Evolutionary conservation across 2,797 vertebrate genomes (phyloP), one percentile per base, ranked within the genome.

Genomic region (Megalops cyprinoides): DNA sequence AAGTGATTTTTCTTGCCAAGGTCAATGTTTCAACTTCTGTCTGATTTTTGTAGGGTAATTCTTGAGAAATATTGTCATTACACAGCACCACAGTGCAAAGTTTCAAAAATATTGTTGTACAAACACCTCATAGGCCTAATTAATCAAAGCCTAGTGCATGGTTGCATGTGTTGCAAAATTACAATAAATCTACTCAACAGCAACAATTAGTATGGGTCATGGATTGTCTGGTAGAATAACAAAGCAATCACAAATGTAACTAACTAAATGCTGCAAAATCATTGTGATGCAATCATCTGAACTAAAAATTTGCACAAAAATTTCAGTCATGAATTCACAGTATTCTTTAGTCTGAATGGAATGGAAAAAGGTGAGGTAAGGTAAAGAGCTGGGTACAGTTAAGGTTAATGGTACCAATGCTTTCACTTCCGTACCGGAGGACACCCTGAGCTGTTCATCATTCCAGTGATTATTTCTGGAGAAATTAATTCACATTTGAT

Each of bases 401-500:
- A 20, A 62, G 28, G 9, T 28, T 79, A 85, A 81, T 81, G 76
- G 62, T 71, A 53, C 79, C 20, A 39, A 34, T 74, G 6, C 79
- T 69, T 58, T 74, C 81, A 44, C 48, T 25, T 44, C 46, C 71
- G 60, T 53, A 42, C 77, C 69, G 69, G 73, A 78, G 49, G 80
- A 69, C 73, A 60, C 56, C 56, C 56, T 60, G 25, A n/a, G 55
- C n/a, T 60, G 7, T 31, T 65, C 60, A 65, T 31, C 28, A 60
- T 28, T 62, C 58, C 37, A 42, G 25, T 39, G 23, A 34, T 23
- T 73, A 73, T 73, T 73, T 60, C 56, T 39, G 80, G 81, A 87
- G 77, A 81, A 60, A 86, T 87, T 87, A 82, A 84, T 89, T 90
- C 44, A 82, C 79, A 84, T 90, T 88, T 88, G 86, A 91, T 91